Percentiles rank a stretch among this genome's conserved stretches.
Evolutionary conservation across 2,888 invertebrate species (phyloP).

Genomic region (Charanyca ferruginea): DNA sequence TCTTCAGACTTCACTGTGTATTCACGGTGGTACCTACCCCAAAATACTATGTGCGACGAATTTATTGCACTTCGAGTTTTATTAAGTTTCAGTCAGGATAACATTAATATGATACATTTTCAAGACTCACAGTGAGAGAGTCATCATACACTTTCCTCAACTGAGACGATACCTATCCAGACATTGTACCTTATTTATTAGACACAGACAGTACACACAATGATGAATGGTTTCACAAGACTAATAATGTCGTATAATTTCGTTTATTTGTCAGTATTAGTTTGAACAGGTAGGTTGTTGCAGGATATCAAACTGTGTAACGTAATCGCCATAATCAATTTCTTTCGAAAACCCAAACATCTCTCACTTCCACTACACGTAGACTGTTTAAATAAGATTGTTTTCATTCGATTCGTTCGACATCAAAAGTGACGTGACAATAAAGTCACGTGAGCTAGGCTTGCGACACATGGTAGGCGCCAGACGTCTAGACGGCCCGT

Average conservation of each 20-base stretch:
- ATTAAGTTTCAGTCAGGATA: conserved; percentile 6
- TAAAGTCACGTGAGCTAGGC: conserved; percentile 63
- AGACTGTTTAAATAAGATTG: conserved; percentile 15
- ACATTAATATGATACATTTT: conserved; percentile 17
- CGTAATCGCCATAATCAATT: neutral
- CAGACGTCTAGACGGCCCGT: conserved; percentile 83
- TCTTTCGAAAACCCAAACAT: conserved; percentile 6
- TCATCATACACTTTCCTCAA: conserved; percentile 25
- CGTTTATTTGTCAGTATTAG: conserved; percentile 2
- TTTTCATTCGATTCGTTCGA: conserved; percentile 39
- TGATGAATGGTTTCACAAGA: conserved; percentile 5
- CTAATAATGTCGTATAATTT: neutral
- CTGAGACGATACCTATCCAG: neutral
- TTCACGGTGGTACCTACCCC: neutral
- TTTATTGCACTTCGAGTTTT: conserved; percentile 15
- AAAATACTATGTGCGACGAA: conserved; percentile 12
- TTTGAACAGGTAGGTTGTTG: conserved; percentile 7
- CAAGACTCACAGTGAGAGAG: conserved; percentile 12
- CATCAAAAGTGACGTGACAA: conserved; percentile 55
- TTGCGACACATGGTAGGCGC: conserved; percentile 80
- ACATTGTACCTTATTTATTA: conserved; percentile 1
- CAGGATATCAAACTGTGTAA: neutral
- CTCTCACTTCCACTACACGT: conserved; percentile 8
- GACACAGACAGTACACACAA: conserved; percentile 4
- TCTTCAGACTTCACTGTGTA: conserved; percentile 13